These are phyloP conservation scores for Chrysolina oricalcia DNA, from an alignment of 2,888 invertebrate genomes.

Conservation along the genomic window DNA sequence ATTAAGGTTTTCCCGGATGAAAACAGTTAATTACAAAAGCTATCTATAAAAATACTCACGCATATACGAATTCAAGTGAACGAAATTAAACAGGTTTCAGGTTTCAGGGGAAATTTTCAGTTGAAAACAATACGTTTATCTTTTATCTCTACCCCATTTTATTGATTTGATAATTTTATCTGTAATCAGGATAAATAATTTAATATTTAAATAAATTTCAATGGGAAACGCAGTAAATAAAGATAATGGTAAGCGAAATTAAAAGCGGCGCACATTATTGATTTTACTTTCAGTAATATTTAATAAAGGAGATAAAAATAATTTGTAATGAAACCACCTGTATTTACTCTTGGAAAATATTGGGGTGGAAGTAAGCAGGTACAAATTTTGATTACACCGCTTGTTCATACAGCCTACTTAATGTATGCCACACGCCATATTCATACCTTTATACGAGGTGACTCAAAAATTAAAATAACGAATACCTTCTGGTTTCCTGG, in stretches of 20 bases:
- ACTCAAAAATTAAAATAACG: background rate
- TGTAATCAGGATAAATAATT: constrained; percentile 63
- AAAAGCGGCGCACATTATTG: constrained; percentile 55
- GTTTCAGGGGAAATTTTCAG: constrained; percentile 49
- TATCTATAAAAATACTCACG: constrained; percentile 36
- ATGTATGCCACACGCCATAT: constrained; percentile 15
- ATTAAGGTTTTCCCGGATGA: constrained; percentile 23
- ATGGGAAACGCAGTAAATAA: constrained; percentile 59
- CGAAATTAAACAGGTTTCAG: constrained; percentile 25
- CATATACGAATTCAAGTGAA: constrained; percentile 31
- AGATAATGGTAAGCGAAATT: constrained; percentile 61
- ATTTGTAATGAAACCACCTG: constrained; percentile 58
- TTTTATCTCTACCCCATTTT: constrained; percentile 63
- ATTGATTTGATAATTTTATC: constrained; percentile 67
- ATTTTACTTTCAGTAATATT: constrained; percentile 59
- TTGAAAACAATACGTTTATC: constrained; percentile 57
- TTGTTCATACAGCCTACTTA: background rate
- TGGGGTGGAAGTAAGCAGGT: constrained; percentile 45
- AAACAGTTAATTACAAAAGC: constrained; percentile 24
- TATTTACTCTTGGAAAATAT: constrained; percentile 58
- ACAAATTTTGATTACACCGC: constrained; percentile 34
- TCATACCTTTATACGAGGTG: background rate
- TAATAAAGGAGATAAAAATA: constrained; percentile 59
- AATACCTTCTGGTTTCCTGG: background rate
- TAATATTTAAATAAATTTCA: constrained; percentile 64